Percentiles rank a stretch among this genome's conserved stretches.
Conservation (phyloP, 2,113 vertebrate genomes). For the Epinephelus moara region DNA sequence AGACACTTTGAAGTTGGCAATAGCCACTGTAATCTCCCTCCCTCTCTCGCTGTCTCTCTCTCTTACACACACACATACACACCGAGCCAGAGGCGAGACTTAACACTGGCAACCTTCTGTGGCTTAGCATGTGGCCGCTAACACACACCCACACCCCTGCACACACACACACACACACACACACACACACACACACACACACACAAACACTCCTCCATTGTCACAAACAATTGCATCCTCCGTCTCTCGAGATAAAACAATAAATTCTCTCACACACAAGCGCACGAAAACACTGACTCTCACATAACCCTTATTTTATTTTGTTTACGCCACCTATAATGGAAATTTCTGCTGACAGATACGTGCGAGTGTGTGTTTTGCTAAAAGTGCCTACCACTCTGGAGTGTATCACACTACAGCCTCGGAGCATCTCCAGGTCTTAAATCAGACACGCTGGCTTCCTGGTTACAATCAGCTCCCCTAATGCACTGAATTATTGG, state of each 20-base stretch:
- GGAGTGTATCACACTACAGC: conserved; percentile 22
- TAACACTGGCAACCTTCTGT: conserved; percentile 71
- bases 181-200: not conserved
- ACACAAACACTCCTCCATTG: not conserved
- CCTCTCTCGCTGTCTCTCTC: conserved; percentile 17
- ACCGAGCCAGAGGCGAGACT: conserved; percentile 63
- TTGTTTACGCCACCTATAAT: conserved; percentile 38
- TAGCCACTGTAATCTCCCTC: conserved; percentile 68
- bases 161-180: conserved; percentile 1
- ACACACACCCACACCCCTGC: conserved; percentile 10
- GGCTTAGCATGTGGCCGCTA: conserved; percentile 57
- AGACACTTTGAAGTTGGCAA: conserved; percentile 82
- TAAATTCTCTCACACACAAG: conserved; percentile 16
- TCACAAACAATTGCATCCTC: conserved; percentile 24
- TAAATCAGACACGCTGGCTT: conserved; percentile 46
- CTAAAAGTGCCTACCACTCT: conserved; percentile 21
- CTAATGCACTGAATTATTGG: conserved; percentile 12
- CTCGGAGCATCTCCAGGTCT: conserved; percentile 38
- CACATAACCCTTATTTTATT: not conserved
- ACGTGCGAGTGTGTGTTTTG: conserved; percentile 26
- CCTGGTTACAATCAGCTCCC: not conserved
- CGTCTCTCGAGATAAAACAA: conserved; percentile 26
- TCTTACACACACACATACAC: conserved; percentile 19
- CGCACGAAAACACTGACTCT: conserved; percentile 6
- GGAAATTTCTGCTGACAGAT: conserved; percentile 31